Percentiles rank a stretch among this genome's conserved stretches.
These are phyloP conservation scores for Pithys albifrons DNA, from an alignment of 2,113 vertebrate species.

Conservation along the genomic window DNA sequence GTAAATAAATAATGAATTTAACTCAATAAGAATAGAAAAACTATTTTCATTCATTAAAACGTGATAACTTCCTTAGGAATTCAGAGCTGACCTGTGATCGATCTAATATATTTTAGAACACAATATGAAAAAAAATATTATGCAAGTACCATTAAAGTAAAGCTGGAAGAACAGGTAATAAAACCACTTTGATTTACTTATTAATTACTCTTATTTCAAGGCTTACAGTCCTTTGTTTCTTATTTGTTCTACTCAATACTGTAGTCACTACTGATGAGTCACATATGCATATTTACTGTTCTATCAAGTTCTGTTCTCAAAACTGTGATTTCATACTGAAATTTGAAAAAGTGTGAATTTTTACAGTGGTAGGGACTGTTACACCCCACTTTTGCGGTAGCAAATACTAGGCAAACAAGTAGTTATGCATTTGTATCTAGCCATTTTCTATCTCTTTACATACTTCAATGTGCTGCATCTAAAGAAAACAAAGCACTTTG, in stretches of 20 bases:
- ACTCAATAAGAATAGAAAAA: background rate
- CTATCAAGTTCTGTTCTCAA: background rate
- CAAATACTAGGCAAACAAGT: background rate
- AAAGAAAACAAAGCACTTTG: background rate
- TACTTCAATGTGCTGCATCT: rapidly evolving
- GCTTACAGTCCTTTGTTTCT: background rate
- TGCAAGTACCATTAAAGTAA: background rate
- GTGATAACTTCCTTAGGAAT: background rate
- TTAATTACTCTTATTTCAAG: background rate
- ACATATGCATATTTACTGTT: background rate
- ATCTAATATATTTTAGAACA: background rate
- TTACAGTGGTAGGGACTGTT: background rate
- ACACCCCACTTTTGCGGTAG: background rate
- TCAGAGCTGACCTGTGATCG: background rate
- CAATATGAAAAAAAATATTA: background rate
- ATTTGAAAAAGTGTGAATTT: background rate
- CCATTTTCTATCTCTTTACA: background rate
- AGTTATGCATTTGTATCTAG: background rate
- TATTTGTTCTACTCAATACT: background rate
- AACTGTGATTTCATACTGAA: background rate
- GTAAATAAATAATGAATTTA: background rate
- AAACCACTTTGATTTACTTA: background rate
- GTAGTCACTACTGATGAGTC: background rate
- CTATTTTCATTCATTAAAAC: background rate
- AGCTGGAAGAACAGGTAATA: background rate